Evolutionary conservation across 2,888 invertebrate genomes (phyloP).

Genomic region (Spilarctia lutea): DNA sequence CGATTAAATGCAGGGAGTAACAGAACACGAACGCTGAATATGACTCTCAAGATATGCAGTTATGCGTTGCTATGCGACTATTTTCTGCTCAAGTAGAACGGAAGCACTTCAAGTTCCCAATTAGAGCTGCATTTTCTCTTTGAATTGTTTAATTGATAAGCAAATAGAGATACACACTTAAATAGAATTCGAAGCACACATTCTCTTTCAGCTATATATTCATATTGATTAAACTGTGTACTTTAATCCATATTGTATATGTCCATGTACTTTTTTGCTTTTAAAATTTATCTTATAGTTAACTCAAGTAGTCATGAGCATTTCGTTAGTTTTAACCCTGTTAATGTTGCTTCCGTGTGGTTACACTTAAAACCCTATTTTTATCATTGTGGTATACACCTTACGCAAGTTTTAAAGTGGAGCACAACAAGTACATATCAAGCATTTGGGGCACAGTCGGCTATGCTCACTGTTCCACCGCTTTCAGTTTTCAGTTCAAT

Average conservation of each 20-base stretch:
- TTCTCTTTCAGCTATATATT: background rate
- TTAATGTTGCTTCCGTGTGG: constrained; percentile 34
- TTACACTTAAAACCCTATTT: constrained; percentile 52
- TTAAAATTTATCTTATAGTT: constrained; percentile 13
- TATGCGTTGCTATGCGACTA: constrained; percentile 54
- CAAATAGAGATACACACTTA: background rate
- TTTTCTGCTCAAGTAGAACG: constrained; percentile 54
- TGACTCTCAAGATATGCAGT: constrained; percentile 48
- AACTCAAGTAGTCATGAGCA: constrained; percentile 20
- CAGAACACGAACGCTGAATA: constrained; percentile 58
- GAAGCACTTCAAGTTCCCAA: constrained; percentile 51
- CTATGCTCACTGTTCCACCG: constrained; percentile 48
- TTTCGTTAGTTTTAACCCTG: constrained; percentile 21
- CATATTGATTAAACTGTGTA: background rate
- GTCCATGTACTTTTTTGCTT: constrained; percentile 10
- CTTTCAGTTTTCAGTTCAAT: constrained; percentile 75
- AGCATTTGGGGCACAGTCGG: constrained; percentile 52
- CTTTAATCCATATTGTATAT: background rate
- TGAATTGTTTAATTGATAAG: constrained; percentile 22
- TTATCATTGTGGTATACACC: constrained; percentile 45
- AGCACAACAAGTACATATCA: constrained; percentile 47
- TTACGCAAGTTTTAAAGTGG: constrained; percentile 56
- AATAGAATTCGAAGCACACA: background rate
- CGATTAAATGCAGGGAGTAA: constrained; percentile 76
- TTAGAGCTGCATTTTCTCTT: constrained; percentile 32